Conservation (phyloP, 2,113 vertebrate genomes). For the Aphyosemion australe region DNA sequence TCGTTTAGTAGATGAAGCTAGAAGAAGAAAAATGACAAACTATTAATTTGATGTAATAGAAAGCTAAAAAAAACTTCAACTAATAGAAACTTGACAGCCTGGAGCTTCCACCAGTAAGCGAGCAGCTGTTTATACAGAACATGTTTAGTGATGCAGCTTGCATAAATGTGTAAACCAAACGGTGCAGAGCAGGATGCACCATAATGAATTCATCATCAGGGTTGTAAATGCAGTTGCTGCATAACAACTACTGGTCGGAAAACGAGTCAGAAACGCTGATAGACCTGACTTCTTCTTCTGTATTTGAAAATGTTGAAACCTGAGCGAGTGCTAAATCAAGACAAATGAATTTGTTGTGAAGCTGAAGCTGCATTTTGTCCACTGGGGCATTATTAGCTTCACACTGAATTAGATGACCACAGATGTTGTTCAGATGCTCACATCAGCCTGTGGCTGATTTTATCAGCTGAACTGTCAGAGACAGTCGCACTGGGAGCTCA, state of each 20-base stretch:
- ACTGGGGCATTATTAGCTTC: constrained; percentile 39
- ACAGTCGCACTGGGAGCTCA: constrained; percentile 6
- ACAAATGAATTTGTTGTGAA: constrained; percentile 13
- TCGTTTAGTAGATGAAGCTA: too few relatives aligned
- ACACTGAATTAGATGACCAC: neutral
- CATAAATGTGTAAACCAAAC: constrained; percentile 3
- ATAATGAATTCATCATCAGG: too few relatives aligned
- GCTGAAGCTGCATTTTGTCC: constrained; percentile 29
- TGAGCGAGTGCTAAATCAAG: neutral
- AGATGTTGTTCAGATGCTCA: constrained; percentile 42
- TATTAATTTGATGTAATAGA: too few relatives aligned
- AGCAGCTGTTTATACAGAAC: constrained; percentile 25
- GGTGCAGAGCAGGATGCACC: neutral
- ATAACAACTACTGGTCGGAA: too few relatives aligned
- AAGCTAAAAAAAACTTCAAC: neutral
- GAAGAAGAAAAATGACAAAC: too few relatives aligned
- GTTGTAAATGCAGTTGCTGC: too few relatives aligned
- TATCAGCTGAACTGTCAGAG: constrained; percentile 19
- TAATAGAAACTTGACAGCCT: neutral
- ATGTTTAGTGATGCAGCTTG: constrained; percentile 11
- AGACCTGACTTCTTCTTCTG: too few relatives aligned
- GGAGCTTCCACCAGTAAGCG: neutral
- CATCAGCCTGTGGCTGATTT: constrained; percentile 21
- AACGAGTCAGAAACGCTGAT: too few relatives aligned
- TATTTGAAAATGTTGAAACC: too few relatives aligned